A percentile compares a stretch with the other conserved stretches of the same genome.
phyloP scores from a whole-genome alignment of 1,140 invertebrate genomes.

The Drosophila baimaii region DNA sequence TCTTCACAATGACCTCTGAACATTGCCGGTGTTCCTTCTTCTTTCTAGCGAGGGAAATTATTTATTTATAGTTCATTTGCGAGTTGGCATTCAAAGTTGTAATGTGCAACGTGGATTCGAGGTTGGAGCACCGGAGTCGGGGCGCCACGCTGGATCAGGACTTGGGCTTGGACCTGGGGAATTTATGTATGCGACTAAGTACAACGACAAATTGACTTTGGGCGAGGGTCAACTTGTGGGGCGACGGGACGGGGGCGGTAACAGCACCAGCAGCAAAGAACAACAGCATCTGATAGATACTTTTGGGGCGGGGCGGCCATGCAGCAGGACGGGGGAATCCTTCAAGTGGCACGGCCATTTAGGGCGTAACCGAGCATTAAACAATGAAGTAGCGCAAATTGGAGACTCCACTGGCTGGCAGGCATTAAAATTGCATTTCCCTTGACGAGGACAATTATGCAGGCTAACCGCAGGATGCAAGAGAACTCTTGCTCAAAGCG shows the following conservation, averaged over 20 bases:
- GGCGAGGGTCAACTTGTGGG: slow-evolving; percentile 10
- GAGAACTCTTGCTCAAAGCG: slow-evolving; percentile 57
- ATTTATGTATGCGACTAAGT: slow-evolving; percentile 58
- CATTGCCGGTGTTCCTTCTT: slow-evolving; percentile 36
- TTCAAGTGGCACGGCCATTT: slow-evolving; percentile 71
- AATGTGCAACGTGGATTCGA: slow-evolving; percentile 54
- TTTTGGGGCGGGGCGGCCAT: background rate
- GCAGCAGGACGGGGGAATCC: slow-evolving; percentile 2
- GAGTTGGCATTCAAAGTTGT: slow-evolving; percentile 72
- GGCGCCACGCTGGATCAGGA: slow-evolving; percentile 6
- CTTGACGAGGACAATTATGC: slow-evolving; percentile 68
- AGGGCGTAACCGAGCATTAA: slow-evolving; percentile 60
- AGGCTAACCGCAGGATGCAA: slow-evolving; percentile 55
- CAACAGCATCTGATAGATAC: slow-evolving; percentile 23
- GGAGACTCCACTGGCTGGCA: slow-evolving; percentile 22
- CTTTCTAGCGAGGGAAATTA: slow-evolving; percentile 72
- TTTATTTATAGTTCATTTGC: slow-evolving; percentile 81
- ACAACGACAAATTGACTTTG: slow-evolving; percentile 67
- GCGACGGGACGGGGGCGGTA: background rate
- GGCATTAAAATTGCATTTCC: slow-evolving; percentile 61
- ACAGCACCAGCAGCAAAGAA: slow-evolving; percentile 5
- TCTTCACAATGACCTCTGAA: slow-evolving; percentile 38
- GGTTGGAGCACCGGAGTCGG: slow-evolving; percentile 12
- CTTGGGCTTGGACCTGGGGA: slow-evolving; percentile 22
- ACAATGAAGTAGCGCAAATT: slow-evolving; percentile 41